Percentiles rank a stretch among this genome's conserved stretches.
Evolutionary conservation across 2,113 vertebrate genomes (phyloP).

Genomic region (Tonatia bakeri): DNA sequence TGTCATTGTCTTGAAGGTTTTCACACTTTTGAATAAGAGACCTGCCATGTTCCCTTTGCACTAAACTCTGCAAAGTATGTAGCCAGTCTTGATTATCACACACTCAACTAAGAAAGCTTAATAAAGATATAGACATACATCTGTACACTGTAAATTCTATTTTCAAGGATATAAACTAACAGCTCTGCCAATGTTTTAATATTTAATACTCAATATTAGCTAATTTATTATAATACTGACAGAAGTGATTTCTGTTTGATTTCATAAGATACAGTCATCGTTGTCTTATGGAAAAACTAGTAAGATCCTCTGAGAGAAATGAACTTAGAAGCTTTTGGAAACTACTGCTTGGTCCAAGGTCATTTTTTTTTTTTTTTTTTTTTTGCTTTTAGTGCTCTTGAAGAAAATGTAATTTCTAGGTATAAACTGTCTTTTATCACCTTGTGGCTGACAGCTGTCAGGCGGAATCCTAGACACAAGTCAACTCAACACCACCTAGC

Average conservation of each 20-base stretch:
- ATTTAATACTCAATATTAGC: background rate
- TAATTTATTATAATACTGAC: background rate
- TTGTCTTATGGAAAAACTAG: background rate
- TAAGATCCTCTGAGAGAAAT: background rate
- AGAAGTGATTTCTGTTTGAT: background rate
- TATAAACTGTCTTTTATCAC: background rate
- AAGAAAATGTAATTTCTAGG: constrained; percentile 16
- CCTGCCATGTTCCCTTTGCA: background rate
- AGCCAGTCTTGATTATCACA: background rate
- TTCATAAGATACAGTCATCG: background rate
- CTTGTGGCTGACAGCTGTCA: background rate
- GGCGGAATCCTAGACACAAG: background rate
- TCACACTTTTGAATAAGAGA: background rate
- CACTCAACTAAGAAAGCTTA: background rate
- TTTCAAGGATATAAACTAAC: background rate
- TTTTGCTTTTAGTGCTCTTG: background rate
- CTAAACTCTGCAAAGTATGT: background rate
- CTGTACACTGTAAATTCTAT: background rate
- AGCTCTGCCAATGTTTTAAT: background rate
- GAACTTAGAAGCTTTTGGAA: background rate
- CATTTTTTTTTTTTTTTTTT: background rate
- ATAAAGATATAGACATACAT: background rate
- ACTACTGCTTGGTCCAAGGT: background rate
- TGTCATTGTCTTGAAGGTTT: background rate
- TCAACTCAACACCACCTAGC: background rate